These are phyloP conservation scores for Florisuga fusca DNA, from an alignment of 2,797 vertebrate genomes.

Conservation along the genomic window DNA sequence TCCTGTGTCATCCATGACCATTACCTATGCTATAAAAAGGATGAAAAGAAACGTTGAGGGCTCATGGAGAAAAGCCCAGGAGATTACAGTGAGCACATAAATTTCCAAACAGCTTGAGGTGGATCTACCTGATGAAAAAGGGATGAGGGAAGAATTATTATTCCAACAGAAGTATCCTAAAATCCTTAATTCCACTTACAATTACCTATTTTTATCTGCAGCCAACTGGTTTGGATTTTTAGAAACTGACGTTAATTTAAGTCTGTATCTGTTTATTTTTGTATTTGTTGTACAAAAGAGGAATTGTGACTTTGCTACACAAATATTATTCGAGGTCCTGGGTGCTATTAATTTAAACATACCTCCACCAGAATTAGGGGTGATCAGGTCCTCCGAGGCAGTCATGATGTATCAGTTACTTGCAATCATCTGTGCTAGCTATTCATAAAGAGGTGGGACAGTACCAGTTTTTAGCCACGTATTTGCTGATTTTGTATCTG, in stretches of 20 bases:
- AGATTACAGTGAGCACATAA: slow-evolving; percentile 10
- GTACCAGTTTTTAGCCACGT: slow-evolving; percentile 33
- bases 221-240: slow-evolving; percentile 72
- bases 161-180: slow-evolving; percentile 54
- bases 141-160: not conserved
- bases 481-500: slow-evolving; percentile 33
- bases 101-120: slow-evolving; percentile 12
- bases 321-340: slow-evolving; percentile 67
- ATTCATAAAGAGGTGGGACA: slow-evolving; percentile 29
- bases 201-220: slow-evolving; percentile 42
- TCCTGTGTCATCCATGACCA: not conserved
- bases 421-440: slow-evolving; percentile 30
- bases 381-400: slow-evolving; percentile 46
- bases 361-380: slow-evolving; percentile 68
- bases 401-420: not conserved
- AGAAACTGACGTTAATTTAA: slow-evolving; percentile 63
- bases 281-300: slow-evolving; percentile 68
- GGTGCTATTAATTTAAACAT: slow-evolving; percentile 70
- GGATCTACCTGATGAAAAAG: not conserved
- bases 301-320: slow-evolving; percentile 62
- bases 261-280: slow-evolving; percentile 73
- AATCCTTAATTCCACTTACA: slow-evolving; percentile 15
- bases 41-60: not conserved
- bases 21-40: rapidly evolving
- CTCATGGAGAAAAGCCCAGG: not conserved